Evolutionary conservation across 2,113 vertebrate genomes (phyloP).

Genomic region (Sapajus apella): DNA sequence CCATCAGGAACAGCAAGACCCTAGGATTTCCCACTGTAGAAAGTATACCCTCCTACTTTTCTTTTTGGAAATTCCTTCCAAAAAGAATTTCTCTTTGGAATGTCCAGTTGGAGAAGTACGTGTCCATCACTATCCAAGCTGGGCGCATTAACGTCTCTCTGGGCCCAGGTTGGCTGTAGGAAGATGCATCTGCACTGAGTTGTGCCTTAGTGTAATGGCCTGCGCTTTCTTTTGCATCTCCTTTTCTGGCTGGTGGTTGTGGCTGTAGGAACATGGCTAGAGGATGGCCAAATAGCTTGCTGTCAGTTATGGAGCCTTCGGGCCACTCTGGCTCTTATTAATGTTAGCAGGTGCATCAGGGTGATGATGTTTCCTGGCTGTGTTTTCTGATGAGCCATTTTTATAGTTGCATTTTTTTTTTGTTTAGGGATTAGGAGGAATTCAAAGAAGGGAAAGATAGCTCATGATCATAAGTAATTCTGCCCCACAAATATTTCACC

Average conservation of each 20-base stretch:
- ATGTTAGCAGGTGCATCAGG: background rate
- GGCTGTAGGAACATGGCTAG: background rate
- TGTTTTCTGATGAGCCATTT: background rate
- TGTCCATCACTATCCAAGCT: rapidly evolving
- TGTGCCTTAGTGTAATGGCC: background rate
- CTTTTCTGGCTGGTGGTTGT: too few species aligned
- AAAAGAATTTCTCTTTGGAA: background rate
- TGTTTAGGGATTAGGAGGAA: background rate
- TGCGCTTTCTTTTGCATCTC: background rate
- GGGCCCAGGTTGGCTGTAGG: background rate
- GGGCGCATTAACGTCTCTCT: background rate
- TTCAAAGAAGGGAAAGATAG: background rate
- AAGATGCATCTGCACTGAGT: background rate
- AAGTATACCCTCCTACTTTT: background rate
- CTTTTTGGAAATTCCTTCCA: too few species aligned
- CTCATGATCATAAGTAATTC: background rate
- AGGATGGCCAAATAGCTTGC: background rate
- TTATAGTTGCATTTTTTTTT: background rate
- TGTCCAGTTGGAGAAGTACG: background rate
- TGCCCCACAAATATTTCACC: background rate
- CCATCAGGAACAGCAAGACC: background rate
- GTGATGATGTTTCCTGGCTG: background rate
- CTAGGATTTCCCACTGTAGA: background rate
- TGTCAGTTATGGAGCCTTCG: rapidly evolving
- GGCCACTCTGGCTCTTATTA: background rate